Evolutionary conservation across 2,888 invertebrate species (phyloP).

Genomic region (Siphonodentalium dalli): DNA sequence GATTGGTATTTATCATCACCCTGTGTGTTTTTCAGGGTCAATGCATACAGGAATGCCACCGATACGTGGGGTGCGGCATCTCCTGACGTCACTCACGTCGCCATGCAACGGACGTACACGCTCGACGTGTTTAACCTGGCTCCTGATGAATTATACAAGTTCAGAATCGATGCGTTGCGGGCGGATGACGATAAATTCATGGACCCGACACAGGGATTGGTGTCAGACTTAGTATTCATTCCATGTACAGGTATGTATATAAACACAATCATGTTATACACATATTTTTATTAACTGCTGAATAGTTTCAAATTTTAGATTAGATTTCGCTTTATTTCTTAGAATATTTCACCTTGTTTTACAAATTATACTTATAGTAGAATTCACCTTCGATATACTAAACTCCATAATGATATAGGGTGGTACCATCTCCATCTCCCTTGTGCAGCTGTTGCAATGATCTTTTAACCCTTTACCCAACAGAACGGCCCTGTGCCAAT

Average conservation of each 20-base stretch:
- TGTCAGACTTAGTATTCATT: conserved; percentile 24
- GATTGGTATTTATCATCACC: background rate
- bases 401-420: too few species aligned
- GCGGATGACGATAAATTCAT: conserved; percentile 34
- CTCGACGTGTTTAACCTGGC: conserved; percentile 20
- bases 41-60: background rate
- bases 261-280: too few species aligned
- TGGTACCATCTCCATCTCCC: too few species aligned
- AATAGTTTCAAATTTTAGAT: too few species aligned
- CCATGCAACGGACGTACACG: conserved; percentile 7
- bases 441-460: too few species aligned
- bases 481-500: too few species aligned
- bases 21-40: conserved; percentile 8
- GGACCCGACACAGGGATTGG: conserved; percentile 23
- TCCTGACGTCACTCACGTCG: conserved; percentile 7
- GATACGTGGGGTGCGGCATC: background rate
- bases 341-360: too few species aligned
- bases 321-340: too few species aligned
- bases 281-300: too few species aligned
- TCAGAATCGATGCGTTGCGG: conserved; percentile 42
- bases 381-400: too few species aligned
- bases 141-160: conserved; percentile 33
- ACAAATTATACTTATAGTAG: too few species aligned
- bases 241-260: conserved; percentile 38
- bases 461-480: too few species aligned